These are phyloP conservation scores for Perca fluviatilis DNA, from an alignment of 2,113 vertebrate genomes.

Conservation along the genomic window DNA sequence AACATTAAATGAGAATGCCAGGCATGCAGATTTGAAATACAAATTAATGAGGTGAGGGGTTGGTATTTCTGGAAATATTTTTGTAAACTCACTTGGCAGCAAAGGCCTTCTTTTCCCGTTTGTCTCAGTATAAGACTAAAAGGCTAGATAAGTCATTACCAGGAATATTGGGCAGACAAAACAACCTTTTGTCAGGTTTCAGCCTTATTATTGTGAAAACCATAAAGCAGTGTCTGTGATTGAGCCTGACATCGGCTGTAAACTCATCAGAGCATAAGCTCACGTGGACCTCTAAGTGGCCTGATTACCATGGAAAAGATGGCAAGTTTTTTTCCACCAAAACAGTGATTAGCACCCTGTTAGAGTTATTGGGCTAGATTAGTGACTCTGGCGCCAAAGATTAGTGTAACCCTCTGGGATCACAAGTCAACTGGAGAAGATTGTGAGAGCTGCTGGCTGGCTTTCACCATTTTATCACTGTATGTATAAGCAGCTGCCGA, in stretches of 20 bases:
- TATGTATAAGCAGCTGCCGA: background rate
- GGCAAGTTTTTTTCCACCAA: slow-evolving; percentile 38
- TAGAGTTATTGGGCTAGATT: slow-evolving; percentile 61
- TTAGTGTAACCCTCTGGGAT: slow-evolving; percentile 41
- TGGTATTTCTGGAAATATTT: slow-evolving; percentile 32
- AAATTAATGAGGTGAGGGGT: slow-evolving; percentile 12
- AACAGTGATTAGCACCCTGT: slow-evolving; percentile 64
- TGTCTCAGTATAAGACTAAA: background rate
- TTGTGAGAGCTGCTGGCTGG: slow-evolving; percentile 21
- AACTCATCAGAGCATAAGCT: slow-evolving; percentile 54
- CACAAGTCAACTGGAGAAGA: slow-evolving; percentile 28
- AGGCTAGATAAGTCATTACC: slow-evolving; percentile 28
- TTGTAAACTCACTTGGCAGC: slow-evolving; percentile 16
- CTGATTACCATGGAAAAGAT: slow-evolving; percentile 64
- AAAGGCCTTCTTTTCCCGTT: background rate
- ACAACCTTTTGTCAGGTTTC: slow-evolving; percentile 42
- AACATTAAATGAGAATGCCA: slow-evolving; percentile 16
- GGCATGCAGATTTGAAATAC: slow-evolving; percentile 3
- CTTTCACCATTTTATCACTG: slow-evolving; percentile 20
- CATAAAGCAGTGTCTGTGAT: slow-evolving; percentile 44
- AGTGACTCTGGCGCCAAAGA: slow-evolving; percentile 56
- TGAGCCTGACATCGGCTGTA: slow-evolving; percentile 65
- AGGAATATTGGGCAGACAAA: background rate
- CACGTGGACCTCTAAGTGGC: slow-evolving; percentile 52
- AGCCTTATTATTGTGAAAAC: slow-evolving; percentile 50